phyloP scores from a whole-genome alignment of 2,888 invertebrate genomes.

The Xylota sylvarum region DNA sequence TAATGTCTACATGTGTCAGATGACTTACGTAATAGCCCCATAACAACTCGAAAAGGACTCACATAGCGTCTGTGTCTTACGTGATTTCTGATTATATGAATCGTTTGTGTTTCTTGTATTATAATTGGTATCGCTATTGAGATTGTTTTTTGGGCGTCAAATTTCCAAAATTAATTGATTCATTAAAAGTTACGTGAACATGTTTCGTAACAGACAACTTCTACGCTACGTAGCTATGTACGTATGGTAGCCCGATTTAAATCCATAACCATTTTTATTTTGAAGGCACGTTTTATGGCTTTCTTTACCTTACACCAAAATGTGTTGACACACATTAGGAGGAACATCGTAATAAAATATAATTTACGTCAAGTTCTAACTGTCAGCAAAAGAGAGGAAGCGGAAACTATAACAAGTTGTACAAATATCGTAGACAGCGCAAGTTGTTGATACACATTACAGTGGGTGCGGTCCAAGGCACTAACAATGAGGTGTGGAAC shows the following conservation, averaged over 20 bases:
- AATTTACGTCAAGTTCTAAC: conserved; percentile 65
- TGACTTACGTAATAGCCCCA: background rate
- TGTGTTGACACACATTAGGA: conserved; percentile 25
- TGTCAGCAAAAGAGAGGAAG: conserved; percentile 65
- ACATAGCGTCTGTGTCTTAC: too few relatives aligned
- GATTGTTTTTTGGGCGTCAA: conserved; percentile 36
- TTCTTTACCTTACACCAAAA: conserved; percentile 4
- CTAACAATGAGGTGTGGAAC: conserved; percentile 70
- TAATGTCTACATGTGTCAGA: background rate
- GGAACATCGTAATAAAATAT: conserved; percentile 62
- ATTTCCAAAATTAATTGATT: conserved; percentile 59
- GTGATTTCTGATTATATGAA: too few relatives aligned
- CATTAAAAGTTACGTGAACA: conserved; percentile 62
- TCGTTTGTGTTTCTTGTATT: too few relatives aligned
- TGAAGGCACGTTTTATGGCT: conserved; percentile 52
- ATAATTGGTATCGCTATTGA: conserved; percentile 22
- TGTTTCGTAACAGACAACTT: conserved; percentile 29
- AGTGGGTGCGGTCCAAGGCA: conserved; percentile 58
- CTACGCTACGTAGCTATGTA: background rate
- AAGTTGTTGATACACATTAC: conserved; percentile 63
- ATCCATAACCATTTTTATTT: conserved; percentile 25
- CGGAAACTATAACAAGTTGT: conserved; percentile 73
- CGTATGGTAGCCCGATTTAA: background rate
- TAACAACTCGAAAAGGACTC: background rate
- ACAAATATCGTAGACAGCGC: conserved; percentile 61